These are phyloP conservation scores for Phoebastria nigripes DNA, from an alignment of 2,797 vertebrate genomes.

Conservation along the genomic window DNA sequence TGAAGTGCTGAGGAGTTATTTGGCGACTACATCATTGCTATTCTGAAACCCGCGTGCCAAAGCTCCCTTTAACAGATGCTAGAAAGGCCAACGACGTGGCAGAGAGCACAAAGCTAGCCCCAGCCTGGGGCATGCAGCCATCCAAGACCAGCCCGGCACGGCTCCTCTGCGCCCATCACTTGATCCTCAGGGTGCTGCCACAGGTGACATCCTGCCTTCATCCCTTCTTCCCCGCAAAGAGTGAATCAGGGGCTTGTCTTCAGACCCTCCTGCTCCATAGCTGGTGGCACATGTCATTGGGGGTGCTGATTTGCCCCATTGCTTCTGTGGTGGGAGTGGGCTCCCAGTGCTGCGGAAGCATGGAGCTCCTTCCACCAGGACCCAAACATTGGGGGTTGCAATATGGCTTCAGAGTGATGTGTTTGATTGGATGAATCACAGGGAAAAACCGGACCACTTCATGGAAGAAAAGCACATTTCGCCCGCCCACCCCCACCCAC, in stretches of 20 bases:
- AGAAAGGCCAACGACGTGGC: not conserved
- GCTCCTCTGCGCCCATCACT: not conserved
- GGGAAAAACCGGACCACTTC: constrained; percentile 16
- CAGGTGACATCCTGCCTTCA: not conserved
- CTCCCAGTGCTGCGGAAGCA: not conserved
- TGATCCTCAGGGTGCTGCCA: not conserved
- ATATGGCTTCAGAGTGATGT: constrained; percentile 29
- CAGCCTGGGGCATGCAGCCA: not conserved
- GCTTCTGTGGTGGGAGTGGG: not conserved
- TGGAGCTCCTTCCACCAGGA: not conserved
- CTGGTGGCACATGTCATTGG: not conserved
- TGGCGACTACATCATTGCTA: not conserved
- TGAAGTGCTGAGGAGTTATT: not conserved
- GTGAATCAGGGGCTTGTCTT: not conserved
- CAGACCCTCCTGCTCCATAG: not conserved
- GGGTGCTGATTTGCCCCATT: not conserved
- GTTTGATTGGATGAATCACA: not conserved
- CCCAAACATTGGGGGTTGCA: not conserved
- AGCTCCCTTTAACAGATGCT: not conserved
- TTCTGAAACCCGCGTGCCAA: not conserved
- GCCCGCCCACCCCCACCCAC: constrained; percentile 32
- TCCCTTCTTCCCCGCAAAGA: not conserved
- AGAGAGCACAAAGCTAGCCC: not conserved
- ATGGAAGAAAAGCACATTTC: constrained; percentile 59
- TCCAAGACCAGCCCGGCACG: not conserved